A percentile compares a stretch with the other conserved stretches of the same genome.
phyloP scores from a whole-genome alignment of 2,113 vertebrate genomes.

The Microcebus tavaratra region DNA sequence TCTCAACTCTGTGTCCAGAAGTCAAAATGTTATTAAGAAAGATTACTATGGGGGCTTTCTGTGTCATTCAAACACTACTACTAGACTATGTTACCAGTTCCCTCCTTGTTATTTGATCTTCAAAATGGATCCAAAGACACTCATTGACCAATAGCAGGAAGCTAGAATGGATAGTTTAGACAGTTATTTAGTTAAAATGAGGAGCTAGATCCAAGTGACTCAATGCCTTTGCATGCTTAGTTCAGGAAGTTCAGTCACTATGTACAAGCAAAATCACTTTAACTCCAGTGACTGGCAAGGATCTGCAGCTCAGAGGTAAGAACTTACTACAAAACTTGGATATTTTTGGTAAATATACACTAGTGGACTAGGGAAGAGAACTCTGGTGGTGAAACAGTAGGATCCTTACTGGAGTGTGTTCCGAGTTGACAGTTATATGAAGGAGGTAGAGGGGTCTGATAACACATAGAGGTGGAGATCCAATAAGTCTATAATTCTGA shows the following conservation, averaged over 20 bases:
- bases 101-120: not conserved
- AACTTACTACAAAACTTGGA: not conserved
- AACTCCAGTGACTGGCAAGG: not conserved
- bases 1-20: not conserved
- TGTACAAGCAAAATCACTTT: not conserved
- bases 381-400: not conserved
- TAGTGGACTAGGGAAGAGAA: not conserved
- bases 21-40: not conserved
- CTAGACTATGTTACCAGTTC: not conserved
- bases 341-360: not conserved
- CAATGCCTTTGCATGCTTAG: not conserved
- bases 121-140: not conserved
- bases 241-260: not conserved
- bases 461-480: not conserved
- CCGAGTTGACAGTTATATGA: not conserved
- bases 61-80: not conserved
- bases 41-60: not conserved
- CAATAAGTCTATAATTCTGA: not conserved
- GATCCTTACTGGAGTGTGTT: rapidly evolving
- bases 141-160: not conserved
- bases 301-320: not conserved
- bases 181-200: not conserved
- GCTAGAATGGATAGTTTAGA: not conserved
- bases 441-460: not conserved
- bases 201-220: not conserved